Evolutionary conservation across 2,113 vertebrate species (phyloP).

Genomic region (Hirundichthys speculiger): DNA sequence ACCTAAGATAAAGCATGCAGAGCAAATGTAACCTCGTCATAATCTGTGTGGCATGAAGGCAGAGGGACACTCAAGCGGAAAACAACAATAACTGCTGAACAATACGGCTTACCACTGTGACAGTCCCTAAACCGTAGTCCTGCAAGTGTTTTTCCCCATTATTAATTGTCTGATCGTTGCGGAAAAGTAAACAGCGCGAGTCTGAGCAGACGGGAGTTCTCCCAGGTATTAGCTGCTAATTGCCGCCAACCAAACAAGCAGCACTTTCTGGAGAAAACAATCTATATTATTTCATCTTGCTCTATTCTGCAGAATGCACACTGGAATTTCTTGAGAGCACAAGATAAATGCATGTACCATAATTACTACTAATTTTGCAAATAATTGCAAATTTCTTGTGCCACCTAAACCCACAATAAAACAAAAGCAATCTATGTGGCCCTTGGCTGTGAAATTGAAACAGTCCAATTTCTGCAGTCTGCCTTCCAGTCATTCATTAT

Average conservation of each 20-base stretch:
- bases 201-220: constrained; percentile 60
- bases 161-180: constrained; percentile 72
- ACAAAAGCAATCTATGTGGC: constrained; percentile 72
- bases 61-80: constrained; percentile 35
- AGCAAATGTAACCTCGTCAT: constrained; percentile 62
- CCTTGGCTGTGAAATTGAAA: constrained; percentile 70
- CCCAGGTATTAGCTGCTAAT: constrained; percentile 77
- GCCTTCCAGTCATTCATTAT: constrained; percentile 64
- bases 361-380: constrained; percentile 79
- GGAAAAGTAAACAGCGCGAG: constrained; percentile 53
- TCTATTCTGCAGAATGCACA: constrained; percentile 52
- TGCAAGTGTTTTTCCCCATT: constrained; percentile 65
- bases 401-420: constrained; percentile 61
- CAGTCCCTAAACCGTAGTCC: constrained; percentile 39
- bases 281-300: constrained; percentile 69
- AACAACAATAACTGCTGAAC: constrained; percentile 53
- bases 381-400: constrained; percentile 75
- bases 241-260: constrained; percentile 68
- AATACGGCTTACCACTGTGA: constrained; percentile 47
- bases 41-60: constrained; percentile 58
- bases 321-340: constrained; percentile 56
- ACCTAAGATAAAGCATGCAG: constrained; percentile 66
- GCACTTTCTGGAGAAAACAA: constrained; percentile 71
- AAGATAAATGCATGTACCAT: constrained; percentile 75
- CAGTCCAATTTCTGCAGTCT: constrained; percentile 52